A percentile compares a stretch with the other conserved stretches of the same genome.
Conservation (phyloP, 2,888 invertebrate species). For the Leucania comma region DNA sequence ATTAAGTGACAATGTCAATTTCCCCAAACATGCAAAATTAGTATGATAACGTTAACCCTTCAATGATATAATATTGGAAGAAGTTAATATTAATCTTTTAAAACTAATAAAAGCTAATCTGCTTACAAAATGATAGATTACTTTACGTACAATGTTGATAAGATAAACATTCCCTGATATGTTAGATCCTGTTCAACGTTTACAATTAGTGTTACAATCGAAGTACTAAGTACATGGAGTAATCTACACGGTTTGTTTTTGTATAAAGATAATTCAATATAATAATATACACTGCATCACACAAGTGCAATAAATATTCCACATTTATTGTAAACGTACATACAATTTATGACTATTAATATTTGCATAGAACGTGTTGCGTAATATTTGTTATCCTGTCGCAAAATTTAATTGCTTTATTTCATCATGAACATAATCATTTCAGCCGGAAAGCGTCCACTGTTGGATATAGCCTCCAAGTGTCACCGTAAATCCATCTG, state of each 20-base stretch:
- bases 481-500: no score
- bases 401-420: conserved; percentile 2
- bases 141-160: conserved; percentile 47
- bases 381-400: conserved; percentile 30
- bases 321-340: background rate
- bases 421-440: no score
- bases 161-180: conserved; percentile 55
- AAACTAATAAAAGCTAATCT: conserved; percentile 48
- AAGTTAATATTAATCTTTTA: conserved; percentile 39
- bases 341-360: conserved; percentile 14
- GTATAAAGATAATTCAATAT: background rate
- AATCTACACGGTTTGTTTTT: conserved; percentile 40
- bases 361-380: background rate
- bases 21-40: conserved; percentile 18
- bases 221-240: conserved; percentile 21
- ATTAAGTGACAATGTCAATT: conserved; percentile 2
- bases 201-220: conserved; percentile 41
- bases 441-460: no score
- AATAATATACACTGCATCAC: conserved; percentile 27
- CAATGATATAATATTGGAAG: conserved; percentile 29
- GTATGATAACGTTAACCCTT: conserved; percentile 26
- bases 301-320: background rate
- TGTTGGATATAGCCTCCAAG: no score
- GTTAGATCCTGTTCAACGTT: conserved; percentile 68
- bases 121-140: conserved; percentile 37